Base-by-base conservation (phyloP, 1,140 invertebrate species). In the Anoplophora glabripennis region DNA sequence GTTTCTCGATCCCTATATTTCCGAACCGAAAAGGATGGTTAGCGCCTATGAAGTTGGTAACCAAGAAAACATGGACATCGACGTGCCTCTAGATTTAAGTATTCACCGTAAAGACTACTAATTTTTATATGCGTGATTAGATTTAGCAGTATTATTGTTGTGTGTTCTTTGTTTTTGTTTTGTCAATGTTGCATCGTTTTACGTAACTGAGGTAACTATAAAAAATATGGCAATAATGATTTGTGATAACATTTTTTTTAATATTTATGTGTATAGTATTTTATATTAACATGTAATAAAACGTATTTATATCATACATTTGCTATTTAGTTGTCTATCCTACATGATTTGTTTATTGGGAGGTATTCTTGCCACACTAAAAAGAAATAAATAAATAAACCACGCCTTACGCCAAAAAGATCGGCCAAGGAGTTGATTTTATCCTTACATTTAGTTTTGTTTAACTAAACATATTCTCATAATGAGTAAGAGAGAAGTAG, bases 51-150 rank as follows among this genome's bases (percentile, higher is more conserved):
- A 63, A 11, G 41, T 53, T 45, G 46, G 51, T 47, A 51, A 37
- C 18, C 41, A 56, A 54, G 40, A n/a, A n/a, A n/a, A n/a, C n/a
- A n/a, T n/a, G n/a, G n/a, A n/a, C n/a, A n/a, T 69, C 10, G 70
- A 71, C 45, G 46, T 54, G 21, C 70, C 70, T 35, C 46, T 72
- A 38, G 70, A 72, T 58, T 61, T 71, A 51, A 71, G 65, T 59
- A n/a, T 53, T 10, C 51, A 53, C 21, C 41, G 51, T 11, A 53
- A 33, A 12, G 18, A 33, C 4, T 18, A 7, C 17, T 47, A 12
- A 47, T 21, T 8, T 47, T 18, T 7, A 33, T n/a, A 7, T 7
- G 9, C 14, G 15, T 9, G 17, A 45, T 45, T n/a, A 1, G 36
- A 37, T 9, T 9, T 37, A 9, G 36, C n/a, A 37, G 36, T 9